Conservation (phyloP, 2,797 vertebrate species). For the Syndactyla subalaris region DNA sequence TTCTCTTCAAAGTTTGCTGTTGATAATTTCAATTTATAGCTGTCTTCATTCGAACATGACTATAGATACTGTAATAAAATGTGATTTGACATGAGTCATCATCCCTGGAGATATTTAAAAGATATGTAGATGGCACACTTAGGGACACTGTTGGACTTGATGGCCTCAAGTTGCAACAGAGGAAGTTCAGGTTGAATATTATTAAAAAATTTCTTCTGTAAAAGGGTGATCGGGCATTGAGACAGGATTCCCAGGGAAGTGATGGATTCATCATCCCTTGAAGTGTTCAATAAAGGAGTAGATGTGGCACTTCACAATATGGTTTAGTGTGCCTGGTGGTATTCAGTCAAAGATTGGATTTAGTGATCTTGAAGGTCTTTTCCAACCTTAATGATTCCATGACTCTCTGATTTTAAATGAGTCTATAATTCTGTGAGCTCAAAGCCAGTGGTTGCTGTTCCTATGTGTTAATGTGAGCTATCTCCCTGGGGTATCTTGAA, state of each 20-base stretch:
- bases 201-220: neutral
- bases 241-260: neutral
- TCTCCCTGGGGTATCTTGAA: neutral
- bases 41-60: neutral
- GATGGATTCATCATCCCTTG: neutral
- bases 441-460: neutral
- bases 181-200: neutral
- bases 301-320: neutral
- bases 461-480: neutral
- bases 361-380: neutral
- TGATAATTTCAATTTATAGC: neutral
- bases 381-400: neutral
- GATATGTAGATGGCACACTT: too few species aligned
- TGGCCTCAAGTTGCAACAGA: neutral
- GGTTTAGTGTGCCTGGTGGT: neutral
- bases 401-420: neutral
- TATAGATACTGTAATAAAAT: neutral
- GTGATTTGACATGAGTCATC: neutral
- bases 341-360: neutral
- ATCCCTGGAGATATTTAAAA: neutral
- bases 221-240: neutral
- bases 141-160: too few species aligned
- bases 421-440: neutral
- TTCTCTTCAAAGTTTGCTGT: neutral
- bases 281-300: neutral